These are phyloP conservation scores for Eulemur albifrons DNA, from an alignment of 2,797 vertebrate species.

Conservation along the genomic window DNA sequence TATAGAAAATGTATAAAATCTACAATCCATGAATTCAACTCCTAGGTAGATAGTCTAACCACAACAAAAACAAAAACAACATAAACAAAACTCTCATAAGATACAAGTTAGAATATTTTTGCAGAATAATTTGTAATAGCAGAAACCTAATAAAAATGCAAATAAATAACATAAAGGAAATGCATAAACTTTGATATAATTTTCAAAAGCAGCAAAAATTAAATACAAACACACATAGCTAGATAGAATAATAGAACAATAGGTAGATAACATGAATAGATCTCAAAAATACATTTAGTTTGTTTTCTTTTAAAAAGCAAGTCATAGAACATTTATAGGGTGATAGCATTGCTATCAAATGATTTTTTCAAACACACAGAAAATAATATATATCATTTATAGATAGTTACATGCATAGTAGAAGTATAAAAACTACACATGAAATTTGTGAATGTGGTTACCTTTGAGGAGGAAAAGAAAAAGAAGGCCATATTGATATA, in stretches of 20 bases:
- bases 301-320: neutral
- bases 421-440: neutral
- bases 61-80: neutral
- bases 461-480: neutral
- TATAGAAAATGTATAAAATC: neutral
- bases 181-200: neutral
- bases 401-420: neutral
- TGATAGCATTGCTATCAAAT: neutral
- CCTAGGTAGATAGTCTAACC: neutral
- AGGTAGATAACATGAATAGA: neutral
- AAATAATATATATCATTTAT: neutral
- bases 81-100: neutral
- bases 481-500: neutral
- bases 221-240: neutral
- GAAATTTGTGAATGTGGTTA: neutral
- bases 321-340: neutral
- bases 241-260: neutral
- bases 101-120: neutral
- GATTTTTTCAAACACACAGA: constrained; percentile 9
- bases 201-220: neutral
- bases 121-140: neutral
- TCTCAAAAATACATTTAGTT: neutral
- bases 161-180: neutral
- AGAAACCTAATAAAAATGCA: neutral
- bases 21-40: neutral